Evolutionary conservation across 2,113 vertebrate genomes (phyloP).

Genomic region (Butastur rufipennis): DNA sequence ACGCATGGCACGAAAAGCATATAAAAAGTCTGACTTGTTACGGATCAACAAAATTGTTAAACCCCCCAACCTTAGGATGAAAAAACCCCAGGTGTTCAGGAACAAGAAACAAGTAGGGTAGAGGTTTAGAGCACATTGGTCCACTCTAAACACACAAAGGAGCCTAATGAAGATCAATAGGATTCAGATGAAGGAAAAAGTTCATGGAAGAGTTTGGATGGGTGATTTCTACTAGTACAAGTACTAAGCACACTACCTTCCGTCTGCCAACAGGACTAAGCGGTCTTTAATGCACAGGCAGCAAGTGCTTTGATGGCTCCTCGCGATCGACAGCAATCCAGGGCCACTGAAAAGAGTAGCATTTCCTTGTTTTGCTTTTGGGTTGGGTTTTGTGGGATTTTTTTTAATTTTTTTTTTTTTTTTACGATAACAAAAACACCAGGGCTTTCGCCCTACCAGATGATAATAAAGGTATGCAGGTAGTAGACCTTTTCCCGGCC

Average conservation of each 20-base stretch:
- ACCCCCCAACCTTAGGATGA: neutral
- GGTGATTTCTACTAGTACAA: neutral
- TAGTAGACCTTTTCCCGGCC: accelerated
- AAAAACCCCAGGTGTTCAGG: neutral
- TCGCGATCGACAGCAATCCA: accelerated
- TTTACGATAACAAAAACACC: neutral
- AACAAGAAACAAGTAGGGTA: neutral
- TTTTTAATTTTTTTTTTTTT: neutral
- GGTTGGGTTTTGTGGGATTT: neutral
- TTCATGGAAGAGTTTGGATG: neutral
- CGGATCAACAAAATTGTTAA: neutral
- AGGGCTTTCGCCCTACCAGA: neutral
- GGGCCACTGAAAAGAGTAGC: neutral
- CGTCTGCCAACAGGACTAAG: accelerated
- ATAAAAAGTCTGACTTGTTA: neutral
- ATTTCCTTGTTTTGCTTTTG: neutral
- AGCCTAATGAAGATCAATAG: neutral
- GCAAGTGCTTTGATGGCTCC: neutral
- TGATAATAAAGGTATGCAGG: neutral
- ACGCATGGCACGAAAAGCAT: neutral
- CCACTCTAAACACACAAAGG: neutral
- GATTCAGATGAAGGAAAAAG: neutral
- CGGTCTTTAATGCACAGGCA: neutral
- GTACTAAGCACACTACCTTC: too few relatives aligned
- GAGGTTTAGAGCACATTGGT: neutral